A percentile compares a stretch with the other conserved stretches of the same genome.
Conservation (phyloP, 2,113 vertebrate species). For the Forbesichthys papilliferus region DNA sequence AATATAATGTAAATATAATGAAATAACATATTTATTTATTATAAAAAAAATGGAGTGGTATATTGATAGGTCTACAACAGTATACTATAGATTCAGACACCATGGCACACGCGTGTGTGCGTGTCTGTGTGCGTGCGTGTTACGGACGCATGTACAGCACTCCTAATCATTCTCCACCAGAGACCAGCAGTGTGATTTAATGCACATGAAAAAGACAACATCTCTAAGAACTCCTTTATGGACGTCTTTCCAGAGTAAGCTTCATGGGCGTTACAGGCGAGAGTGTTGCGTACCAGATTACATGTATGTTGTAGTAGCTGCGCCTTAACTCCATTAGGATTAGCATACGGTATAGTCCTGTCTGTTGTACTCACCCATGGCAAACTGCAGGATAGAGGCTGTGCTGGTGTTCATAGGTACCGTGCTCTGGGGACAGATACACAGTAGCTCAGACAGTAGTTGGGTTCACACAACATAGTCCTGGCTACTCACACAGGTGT, state of each 20-base stretch:
- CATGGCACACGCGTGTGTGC: no score
- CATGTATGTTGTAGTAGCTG: background rate
- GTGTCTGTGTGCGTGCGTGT: no score
- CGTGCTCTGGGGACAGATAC: constrained; percentile 79
- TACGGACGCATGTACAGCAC: background rate
- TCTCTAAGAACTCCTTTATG: constrained; percentile 57
- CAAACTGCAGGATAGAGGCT: constrained; percentile 95
- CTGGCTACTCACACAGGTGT: no score
- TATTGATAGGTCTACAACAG: no score
- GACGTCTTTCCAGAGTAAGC: constrained; percentile 63
- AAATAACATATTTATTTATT: no score
- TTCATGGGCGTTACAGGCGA: constrained; percentile 51
- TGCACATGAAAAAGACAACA: constrained; percentile 71
- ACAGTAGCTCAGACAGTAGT: constrained; percentile 14
- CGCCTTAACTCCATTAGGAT: background rate
- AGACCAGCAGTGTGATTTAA: constrained; percentile 50
- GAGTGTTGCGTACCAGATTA: constrained; percentile 12
- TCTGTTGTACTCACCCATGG: constrained; percentile 85
- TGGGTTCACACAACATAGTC: background rate
- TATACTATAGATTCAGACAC: no score
- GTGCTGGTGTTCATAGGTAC: constrained; percentile 92
- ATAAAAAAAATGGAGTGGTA: no score
- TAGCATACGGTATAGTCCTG: no score
- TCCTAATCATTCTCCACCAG: constrained; percentile 38
- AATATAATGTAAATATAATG: no score